Conservation (phyloP, 2,797 vertebrate genomes). For the Labroides dimidiatus region DNA sequence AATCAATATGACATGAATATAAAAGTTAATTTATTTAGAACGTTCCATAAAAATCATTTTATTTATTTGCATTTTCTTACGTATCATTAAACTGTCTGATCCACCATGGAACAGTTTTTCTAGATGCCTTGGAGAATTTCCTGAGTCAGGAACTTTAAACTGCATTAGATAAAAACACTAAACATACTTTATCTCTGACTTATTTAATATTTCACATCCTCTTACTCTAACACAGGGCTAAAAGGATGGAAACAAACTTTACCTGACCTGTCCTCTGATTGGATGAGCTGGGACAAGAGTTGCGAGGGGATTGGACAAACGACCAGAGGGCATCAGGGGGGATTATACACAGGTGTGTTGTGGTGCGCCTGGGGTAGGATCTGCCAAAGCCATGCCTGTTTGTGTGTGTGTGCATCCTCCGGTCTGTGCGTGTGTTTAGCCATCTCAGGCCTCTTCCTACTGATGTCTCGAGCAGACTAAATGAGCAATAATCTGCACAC, state of each 20-base stretch:
- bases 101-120: not conserved
- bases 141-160: conserved; percentile 20
- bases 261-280: conserved; percentile 73
- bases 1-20: not conserved
- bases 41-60: not conserved
- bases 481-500: conserved; percentile 87
- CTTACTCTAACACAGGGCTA: conserved; percentile 50
- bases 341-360: conserved; percentile 83
- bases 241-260: conserved; percentile 66
- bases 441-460: conserved; percentile 75
- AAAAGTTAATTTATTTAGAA: not conserved
- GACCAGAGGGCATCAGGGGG: conserved; percentile 78
- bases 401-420: conserved; percentile 45
- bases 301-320: conserved; percentile 70
- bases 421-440: conserved; percentile 56
- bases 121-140: not conserved
- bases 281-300: conserved; percentile 64
- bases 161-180: conserved; percentile 32
- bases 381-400: conserved; percentile 52
- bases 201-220: conserved; percentile 52
- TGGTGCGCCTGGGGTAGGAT: conserved; percentile 77
- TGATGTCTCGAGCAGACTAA: conserved; percentile 87
- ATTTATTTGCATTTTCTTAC: not conserved
- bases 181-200: conserved; percentile 15
- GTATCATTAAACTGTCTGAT: not conserved